Evolutionary conservation across 2,888 invertebrate genomes (phyloP).

Genomic region (Autographa pulchrina): DNA sequence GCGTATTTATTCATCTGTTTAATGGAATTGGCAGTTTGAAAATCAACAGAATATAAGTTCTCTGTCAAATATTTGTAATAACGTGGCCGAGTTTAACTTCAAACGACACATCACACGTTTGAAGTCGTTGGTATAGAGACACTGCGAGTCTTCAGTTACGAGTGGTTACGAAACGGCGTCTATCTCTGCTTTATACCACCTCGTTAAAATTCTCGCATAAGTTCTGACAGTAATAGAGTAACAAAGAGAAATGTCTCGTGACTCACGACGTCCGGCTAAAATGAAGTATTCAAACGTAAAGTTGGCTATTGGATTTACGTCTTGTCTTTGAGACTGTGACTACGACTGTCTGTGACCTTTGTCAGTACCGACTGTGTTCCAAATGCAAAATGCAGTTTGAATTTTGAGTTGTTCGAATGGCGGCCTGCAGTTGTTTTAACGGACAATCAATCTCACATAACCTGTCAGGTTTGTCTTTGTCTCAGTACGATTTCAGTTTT

Average conservation of each 20-base stretch:
- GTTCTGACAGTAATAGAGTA: conserved; percentile 45
- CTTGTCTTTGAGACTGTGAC: conserved; percentile 7
- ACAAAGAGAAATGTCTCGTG: conserved; percentile 40
- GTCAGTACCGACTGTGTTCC: neutral
- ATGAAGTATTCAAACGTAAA: conserved; percentile 11
- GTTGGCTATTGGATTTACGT: conserved; percentile 27
- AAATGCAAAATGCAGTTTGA: conserved; percentile 7
- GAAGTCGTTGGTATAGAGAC: conserved; percentile 27
- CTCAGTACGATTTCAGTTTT: neutral
- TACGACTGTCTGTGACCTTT: conserved; percentile 10
- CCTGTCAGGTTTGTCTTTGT: conserved; percentile 7
- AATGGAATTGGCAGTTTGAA: conserved; percentile 17
- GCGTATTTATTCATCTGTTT: conserved; percentile 5
- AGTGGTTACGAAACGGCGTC: conserved; percentile 41
- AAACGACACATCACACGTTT: conserved; percentile 39
- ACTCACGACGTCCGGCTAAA: conserved; percentile 34
- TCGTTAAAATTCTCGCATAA: conserved; percentile 49
- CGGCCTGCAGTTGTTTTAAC: conserved; percentile 3
- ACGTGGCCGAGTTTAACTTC: conserved; percentile 51
- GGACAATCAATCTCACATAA: neutral
- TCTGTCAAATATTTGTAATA: conserved; percentile 30
- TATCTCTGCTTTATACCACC: conserved; percentile 38
- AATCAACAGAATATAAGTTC: conserved; percentile 26
- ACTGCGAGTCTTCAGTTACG: conserved; percentile 28
- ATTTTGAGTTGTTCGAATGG: neutral